phyloP scores from a whole-genome alignment of 1,140 invertebrate species.

The Lycorma delicatula region DNA sequence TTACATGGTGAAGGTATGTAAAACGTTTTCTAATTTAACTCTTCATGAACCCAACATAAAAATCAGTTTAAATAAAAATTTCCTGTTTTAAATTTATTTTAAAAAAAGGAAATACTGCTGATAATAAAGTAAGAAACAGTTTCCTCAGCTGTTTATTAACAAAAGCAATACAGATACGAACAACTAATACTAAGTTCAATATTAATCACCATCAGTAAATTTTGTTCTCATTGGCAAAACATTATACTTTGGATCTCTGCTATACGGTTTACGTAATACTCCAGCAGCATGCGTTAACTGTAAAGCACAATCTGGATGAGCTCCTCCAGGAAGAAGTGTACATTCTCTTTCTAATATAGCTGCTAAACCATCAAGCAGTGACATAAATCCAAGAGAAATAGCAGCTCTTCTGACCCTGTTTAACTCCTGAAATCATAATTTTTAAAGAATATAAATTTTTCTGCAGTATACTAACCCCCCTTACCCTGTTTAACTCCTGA shows the following conservation, averaged over 20 bases:
- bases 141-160: too few species aligned
- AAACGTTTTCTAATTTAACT: too few species aligned
- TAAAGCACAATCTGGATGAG: constrained; percentile 79
- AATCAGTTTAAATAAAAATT: too few species aligned
- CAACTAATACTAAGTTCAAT: too few species aligned
- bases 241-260: constrained; percentile 51
- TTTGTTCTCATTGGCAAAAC: constrained; percentile 45
- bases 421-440: constrained; percentile 59
- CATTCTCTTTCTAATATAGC: constrained; percentile 84
- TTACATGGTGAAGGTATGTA: too few species aligned
- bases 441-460: not conserved
- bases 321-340: constrained; percentile 59
- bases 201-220: constrained; percentile 6
- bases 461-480: constrained; percentile 83
- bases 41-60: too few species aligned
- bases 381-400: constrained; percentile 78
- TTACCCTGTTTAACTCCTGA: constrained; percentile 82
- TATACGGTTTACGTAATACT: constrained; percentile 52
- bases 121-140: too few species aligned
- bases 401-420: constrained; percentile 83
- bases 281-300: constrained; percentile 83
- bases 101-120: too few species aligned
- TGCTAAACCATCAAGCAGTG: constrained; percentile 65
- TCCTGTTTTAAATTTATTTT: too few species aligned
- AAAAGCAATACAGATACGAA: too few species aligned